Base-by-base conservation (phyloP, 2,888 invertebrate genomes). In the Polyommatus icarus region DNA sequence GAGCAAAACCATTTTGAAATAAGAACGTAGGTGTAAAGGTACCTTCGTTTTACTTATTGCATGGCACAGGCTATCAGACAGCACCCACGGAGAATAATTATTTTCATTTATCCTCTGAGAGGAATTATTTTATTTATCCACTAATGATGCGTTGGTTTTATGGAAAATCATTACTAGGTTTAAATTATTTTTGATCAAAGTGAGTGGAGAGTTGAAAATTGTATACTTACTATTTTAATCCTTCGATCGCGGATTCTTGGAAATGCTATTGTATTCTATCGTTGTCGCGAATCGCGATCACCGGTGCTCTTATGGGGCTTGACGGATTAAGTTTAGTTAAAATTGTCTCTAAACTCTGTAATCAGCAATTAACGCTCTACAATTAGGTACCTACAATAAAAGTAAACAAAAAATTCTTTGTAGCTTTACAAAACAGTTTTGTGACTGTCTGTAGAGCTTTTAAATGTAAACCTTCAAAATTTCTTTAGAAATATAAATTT, bases 11-110 rank as follows among this genome's bases (percentile, higher is more conserved):
- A 46, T 50, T 50, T 75, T 75, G 75, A 75, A 75, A 54, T 54
- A 54, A 75, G 75, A 75, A 24, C 75, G 75, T 75, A 75, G 75
- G 75, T 54, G 75, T 75, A 29, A 75, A 75, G 32, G 67, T 67
- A 32, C 67, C 67, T 67, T 67, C 18, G 67, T 32, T 67, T 67
- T 67, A 67, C 29, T 67, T 67, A 67, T 67, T 67, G 67, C 67
- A 15, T 67, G 29, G 67, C 67, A 67, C 12, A 32, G 15, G 29
- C 67, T 29, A 67, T 29, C 29, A 29, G 67, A 32, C 67, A 67
- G 67, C 67, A 29, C 67, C 29, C 67, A 67, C 67, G 29, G 29
- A 67, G 29, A 67, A 67, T 67, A 67, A 67, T 67, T 67, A 67
- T 67, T 67, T 67, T 7, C 67, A 67, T 67, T 67, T 18, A 67